A percentile compares a stretch with the other conserved stretches of the same genome.
Evolutionary conservation across 2,797 vertebrate species (phyloP).

Genomic region (Microctenopoma stevenorrisi): DNA sequence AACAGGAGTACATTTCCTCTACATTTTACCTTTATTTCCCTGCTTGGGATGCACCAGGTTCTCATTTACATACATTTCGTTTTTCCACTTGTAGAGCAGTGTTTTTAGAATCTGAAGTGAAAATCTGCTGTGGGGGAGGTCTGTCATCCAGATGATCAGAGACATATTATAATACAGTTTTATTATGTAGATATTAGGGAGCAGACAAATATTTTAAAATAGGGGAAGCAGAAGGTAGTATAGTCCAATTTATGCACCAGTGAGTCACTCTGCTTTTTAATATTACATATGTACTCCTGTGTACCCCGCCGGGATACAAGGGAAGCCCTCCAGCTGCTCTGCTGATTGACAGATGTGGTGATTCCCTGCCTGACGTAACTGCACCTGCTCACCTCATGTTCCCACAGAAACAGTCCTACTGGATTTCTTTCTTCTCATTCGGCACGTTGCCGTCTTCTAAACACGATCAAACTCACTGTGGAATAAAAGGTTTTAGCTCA

Average conservation of each 20-base stretch:
- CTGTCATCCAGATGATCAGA: too few species aligned
- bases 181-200: not conserved
- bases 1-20: constrained; percentile 11
- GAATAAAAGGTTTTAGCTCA: constrained; percentile 1
- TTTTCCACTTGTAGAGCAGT: constrained; percentile 24
- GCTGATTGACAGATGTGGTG: constrained; percentile 35
- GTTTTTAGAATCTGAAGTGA: constrained; percentile 17
- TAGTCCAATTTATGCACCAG: not conserved
- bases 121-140: too few species aligned
- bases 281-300: not conserved
- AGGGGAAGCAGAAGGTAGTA: too few species aligned
- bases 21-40: constrained; percentile 17
- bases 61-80: constrained; percentile 45
- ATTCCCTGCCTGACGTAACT: constrained; percentile 25
- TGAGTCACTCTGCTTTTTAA: constrained; percentile 4
- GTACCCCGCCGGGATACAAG: not conserved
- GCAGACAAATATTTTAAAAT: not conserved
- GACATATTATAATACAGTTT: too few species aligned
- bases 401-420: constrained; percentile 2
- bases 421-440: not conserved
- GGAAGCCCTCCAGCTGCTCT: constrained; percentile 15
- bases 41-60: constrained; percentile 17
- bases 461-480: constrained; percentile 22
- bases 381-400: constrained; percentile 36
- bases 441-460: constrained; percentile 26